Evolutionary conservation across 2,888 invertebrate species (phyloP).

Genomic region (Homarus gammarus): DNA sequence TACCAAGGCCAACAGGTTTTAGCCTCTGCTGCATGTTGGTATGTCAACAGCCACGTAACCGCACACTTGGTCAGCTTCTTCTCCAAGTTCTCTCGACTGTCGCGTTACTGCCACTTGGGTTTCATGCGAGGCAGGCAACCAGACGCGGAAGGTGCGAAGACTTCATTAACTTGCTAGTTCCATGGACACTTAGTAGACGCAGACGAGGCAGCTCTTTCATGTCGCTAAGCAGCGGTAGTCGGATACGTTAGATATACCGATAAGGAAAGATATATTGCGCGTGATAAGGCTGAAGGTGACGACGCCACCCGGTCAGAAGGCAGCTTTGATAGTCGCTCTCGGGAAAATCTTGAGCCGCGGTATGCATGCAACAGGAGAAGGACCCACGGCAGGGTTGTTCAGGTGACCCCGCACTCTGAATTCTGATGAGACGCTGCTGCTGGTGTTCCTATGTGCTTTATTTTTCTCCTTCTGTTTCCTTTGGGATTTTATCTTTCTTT

Average conservation of each 20-base stretch:
- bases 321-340: constrained; percentile 45
- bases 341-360: constrained; percentile 13
- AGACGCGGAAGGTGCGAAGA: constrained; percentile 51
- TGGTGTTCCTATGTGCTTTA: not conserved
- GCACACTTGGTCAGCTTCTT: constrained; percentile 51
- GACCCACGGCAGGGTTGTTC: not conserved
- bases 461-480: not conserved
- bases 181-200: constrained; percentile 48
- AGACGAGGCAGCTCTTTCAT: constrained; percentile 59
- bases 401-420: constrained; percentile 17
- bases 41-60: constrained; percentile 48
- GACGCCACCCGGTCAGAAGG: constrained; percentile 42
- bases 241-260: constrained; percentile 47
- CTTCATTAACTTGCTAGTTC: constrained; percentile 58
- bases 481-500: not conserved
- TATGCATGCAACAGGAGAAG: constrained; percentile 53
- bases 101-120: constrained; percentile 57
- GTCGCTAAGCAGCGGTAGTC: constrained; percentile 44
- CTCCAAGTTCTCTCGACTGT: constrained; percentile 35
- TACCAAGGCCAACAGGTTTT: constrained; percentile 31
- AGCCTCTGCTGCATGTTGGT: constrained; percentile 44
- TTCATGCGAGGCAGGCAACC: constrained; percentile 49
- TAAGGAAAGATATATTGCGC: constrained; percentile 49
- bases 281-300: constrained; percentile 49
- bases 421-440: constrained; percentile 28